phyloP scores from a whole-genome alignment of 2,888 invertebrate genomes.

The Ornithoptera priamus region DNA sequence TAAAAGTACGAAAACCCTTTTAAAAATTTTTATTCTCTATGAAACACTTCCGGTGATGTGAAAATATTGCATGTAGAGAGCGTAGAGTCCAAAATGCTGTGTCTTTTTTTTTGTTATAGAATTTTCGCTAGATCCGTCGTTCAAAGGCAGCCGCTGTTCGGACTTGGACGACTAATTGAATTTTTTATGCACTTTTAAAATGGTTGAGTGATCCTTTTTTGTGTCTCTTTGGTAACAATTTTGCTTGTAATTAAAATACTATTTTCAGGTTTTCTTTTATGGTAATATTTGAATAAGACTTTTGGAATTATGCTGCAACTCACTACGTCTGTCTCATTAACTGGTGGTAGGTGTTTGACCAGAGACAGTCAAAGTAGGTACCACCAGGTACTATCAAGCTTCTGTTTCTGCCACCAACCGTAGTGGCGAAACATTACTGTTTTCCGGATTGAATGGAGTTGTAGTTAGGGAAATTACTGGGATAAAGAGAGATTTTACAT shows the following conservation, averaged over 20 bases:
- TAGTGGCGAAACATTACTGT: too few species aligned
- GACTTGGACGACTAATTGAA: slow-evolving; percentile 56
- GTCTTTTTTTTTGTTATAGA: slow-evolving; percentile 36
- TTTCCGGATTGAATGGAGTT: too few species aligned
- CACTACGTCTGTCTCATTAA: too few species aligned
- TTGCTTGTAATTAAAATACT: slow-evolving; percentile 30
- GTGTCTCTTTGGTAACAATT: slow-evolving; percentile 29
- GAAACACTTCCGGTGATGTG: slow-evolving; percentile 5
- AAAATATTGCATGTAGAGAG: slow-evolving; percentile 5
- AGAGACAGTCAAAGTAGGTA: too few species aligned
- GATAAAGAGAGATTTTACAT: too few species aligned
- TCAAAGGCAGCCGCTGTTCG: slow-evolving; percentile 42
- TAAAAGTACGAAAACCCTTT: slow-evolving; percentile 30
- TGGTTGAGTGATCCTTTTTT: slow-evolving; percentile 32
- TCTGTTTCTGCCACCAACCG: too few species aligned
- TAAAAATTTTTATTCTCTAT: slow-evolving; percentile 31
- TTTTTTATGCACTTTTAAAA: slow-evolving; percentile 55
- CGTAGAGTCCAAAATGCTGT: slow-evolving; percentile 20
- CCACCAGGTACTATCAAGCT: too few species aligned
- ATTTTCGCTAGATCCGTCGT: slow-evolving; percentile 56
- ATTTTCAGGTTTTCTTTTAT: slow-evolving; percentile 4
- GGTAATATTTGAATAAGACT: background rate
- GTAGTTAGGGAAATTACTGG: too few species aligned
- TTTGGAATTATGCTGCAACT: too few species aligned
- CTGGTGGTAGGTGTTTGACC: too few species aligned